Evolutionary conservation across 2,888 invertebrate genomes (phyloP), one percentile per base, ranked within the genome.

Genomic region (Tachina fera): DNA sequence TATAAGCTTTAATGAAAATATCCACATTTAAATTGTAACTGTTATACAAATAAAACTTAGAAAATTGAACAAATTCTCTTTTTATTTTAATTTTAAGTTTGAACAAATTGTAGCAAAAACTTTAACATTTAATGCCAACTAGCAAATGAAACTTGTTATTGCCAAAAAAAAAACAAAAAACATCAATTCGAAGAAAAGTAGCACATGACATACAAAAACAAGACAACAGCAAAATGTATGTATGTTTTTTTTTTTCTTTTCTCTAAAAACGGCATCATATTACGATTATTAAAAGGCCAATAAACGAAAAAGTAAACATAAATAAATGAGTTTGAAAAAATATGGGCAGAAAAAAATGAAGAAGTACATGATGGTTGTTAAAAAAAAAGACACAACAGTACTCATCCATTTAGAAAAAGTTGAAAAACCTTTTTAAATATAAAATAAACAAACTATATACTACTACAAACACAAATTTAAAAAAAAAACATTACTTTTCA

Each of bases 221-320:
- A 5, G 19, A 13, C 45, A 68, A 58, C 19, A 51, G 53, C 51
- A 61, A 56, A 67, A 71, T 65, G 13, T 2, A 56, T 45, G 47
- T 61, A 45, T 14, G 6, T 14, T 14, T 49, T 13, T 49, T 63
- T 19, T 19, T 39, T 14, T 2, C 5, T 14, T 49, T 13, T 61
- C 60, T 19, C 16, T 19, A 6, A 53, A 68, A 75, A 63, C 70
- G 61, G 70, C 65, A 65, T 70, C 67, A 58, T 67, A 70, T 79
- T 76, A 76, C 71, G 63, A 9, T 67, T 51, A 78, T 58, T 72
- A 85, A 81, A 85, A 85, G 72, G 68, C 72, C 67, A 68, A 72
- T 65, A 68, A 77, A 47, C 41, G 71, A 19, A 70, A 58, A 82
- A 22, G 39, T 65, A 39, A 84, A 81, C 61, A 51, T 70, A 45